Evolutionary conservation across 2,797 vertebrate species (phyloP).

Genomic region (Scolopax bukidnonensis): DNA sequence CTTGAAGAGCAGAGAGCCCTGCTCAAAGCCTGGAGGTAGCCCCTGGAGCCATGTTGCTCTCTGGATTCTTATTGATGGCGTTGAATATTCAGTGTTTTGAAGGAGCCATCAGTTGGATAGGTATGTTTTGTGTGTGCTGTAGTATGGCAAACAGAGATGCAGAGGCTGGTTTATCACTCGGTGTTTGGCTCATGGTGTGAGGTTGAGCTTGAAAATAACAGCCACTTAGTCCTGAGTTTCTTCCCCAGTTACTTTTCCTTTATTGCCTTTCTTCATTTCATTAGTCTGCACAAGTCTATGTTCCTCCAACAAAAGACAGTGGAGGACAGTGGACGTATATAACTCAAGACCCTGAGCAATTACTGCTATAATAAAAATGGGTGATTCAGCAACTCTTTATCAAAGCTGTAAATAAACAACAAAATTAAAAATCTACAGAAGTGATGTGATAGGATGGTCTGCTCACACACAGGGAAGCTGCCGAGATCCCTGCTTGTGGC

Average conservation of each 20-base stretch:
- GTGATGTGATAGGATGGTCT: neutral
- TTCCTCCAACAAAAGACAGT: neutral
- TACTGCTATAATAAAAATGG: neutral
- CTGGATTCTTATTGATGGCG: neutral
- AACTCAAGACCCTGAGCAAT: neutral
- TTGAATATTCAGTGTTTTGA: neutral
- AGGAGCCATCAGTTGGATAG: neutral
- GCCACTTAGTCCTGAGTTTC: neutral
- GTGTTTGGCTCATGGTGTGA: neutral
- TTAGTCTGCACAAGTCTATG: accelerated
- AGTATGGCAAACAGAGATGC: neutral
- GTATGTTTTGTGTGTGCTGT: neutral
- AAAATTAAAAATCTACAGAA: neutral
- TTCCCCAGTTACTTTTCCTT: neutral
- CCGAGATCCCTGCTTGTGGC: neutral
- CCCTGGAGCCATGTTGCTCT: neutral
- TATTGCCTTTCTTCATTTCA: neutral
- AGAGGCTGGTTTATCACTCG: neutral
- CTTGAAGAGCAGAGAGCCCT: neutral
- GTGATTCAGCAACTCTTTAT: neutral
- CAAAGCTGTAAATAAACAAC: neutral
- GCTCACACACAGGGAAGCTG: accelerated
- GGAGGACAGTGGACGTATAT: neutral
- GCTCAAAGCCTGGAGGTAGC: neutral
- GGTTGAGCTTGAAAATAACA: neutral